Evolutionary conservation across 1,140 invertebrate species (phyloP).

Genomic region (Macrosteles quadrilineatus): DNA sequence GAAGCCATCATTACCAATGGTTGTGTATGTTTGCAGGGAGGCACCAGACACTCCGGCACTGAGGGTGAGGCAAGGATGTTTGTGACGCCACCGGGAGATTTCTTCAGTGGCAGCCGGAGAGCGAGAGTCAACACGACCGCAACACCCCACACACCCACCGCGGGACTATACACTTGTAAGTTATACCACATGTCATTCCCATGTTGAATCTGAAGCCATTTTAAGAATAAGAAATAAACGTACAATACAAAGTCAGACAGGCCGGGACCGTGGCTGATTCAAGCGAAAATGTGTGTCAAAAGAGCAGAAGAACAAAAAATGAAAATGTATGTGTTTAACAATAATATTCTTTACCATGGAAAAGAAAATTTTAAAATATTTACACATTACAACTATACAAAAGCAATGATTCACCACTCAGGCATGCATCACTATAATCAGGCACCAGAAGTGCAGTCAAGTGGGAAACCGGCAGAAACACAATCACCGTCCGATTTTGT

Average conservation of each 20-base stretch:
- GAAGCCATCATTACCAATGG: no score
- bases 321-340: no score
- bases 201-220: slow-evolving; percentile 14
- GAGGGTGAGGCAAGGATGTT: slow-evolving; percentile 11
- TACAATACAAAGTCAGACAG: background rate
- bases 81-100: background rate
- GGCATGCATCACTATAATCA: no score
- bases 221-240: background rate
- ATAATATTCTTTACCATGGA: no score
- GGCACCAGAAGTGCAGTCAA: no score
- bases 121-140: slow-evolving; percentile 1
- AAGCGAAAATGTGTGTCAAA: background rate
- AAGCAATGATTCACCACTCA: no score
- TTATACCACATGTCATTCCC: no score
- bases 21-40: slow-evolving; percentile 34
- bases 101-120: background rate
- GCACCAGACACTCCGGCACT: slow-evolving; percentile 24
- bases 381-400: no score
- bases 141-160: background rate
- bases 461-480: no score
- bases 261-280: background rate
- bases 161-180: slow-evolving; percentile 9
- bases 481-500: no score
- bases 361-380: no score
- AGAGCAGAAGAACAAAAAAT: no score